Evolutionary conservation across 2,888 invertebrate species (phyloP).

Genomic region (Argyresthia albistria): DNA sequence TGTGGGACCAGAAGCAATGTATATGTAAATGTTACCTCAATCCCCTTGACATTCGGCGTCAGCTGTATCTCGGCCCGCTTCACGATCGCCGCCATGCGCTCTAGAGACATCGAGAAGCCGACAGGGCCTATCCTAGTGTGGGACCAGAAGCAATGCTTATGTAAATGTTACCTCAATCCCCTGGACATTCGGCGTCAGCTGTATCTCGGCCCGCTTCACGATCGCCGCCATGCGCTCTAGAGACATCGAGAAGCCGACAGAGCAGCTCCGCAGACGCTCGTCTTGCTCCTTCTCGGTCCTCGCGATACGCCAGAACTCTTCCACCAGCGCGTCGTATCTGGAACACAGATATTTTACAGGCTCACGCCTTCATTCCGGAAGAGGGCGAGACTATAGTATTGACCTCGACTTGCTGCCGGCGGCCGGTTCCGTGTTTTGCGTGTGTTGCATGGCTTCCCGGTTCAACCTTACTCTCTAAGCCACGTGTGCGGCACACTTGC

Average conservation of each 20-base stretch:
- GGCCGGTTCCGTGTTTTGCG: too few species aligned
- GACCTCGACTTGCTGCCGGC: too few species aligned
- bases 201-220: constrained; percentile 63
- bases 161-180: too few species aligned
- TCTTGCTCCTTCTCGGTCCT: constrained; percentile 36
- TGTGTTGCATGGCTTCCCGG: too few species aligned
- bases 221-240: constrained; percentile 80
- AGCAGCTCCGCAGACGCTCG: constrained; percentile 43
- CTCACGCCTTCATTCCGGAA: too few species aligned
- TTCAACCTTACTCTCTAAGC: too few species aligned
- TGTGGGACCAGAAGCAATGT: too few species aligned
- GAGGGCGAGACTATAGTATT: too few species aligned
- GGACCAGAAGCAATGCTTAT: too few species aligned
- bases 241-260: constrained; percentile 89
- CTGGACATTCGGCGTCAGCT: constrained; percentile 69
- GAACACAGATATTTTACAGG: not conserved
- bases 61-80: constrained; percentile 68
- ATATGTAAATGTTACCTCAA: too few species aligned
- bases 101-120: constrained; percentile 89
- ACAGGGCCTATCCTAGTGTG: too few species aligned
- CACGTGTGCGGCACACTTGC: too few species aligned
- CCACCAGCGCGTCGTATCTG: constrained; percentile 85
- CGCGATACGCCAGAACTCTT: constrained; percentile 75
- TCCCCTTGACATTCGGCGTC: constrained; percentile 56
- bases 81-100: constrained; percentile 77